Evolutionary conservation across 2,113 vertebrate species (phyloP).

Genomic region (Perca fluviatilis): DNA sequence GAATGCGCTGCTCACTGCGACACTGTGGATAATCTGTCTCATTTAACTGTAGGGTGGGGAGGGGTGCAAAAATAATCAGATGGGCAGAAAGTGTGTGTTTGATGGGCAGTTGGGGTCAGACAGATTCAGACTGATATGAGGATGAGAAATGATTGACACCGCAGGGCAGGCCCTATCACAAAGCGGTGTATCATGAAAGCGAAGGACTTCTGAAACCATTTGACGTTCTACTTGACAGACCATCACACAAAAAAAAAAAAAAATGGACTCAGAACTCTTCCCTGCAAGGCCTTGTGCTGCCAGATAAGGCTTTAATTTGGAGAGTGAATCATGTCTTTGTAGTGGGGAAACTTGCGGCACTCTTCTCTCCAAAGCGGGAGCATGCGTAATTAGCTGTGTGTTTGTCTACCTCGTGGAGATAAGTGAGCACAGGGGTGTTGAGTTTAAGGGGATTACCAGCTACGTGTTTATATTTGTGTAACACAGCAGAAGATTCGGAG

Average conservation of each 20-base stretch:
- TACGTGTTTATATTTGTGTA: constrained; percentile 66
- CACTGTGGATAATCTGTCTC: constrained; percentile 10
- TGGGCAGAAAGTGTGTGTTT: constrained; percentile 25
- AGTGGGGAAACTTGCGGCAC: constrained; percentile 44
- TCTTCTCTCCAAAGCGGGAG: constrained; percentile 60
- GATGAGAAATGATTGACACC: constrained; percentile 64
- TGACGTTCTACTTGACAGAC: constrained; percentile 63
- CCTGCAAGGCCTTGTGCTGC: constrained; percentile 36
- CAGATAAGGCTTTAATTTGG: constrained; percentile 76
- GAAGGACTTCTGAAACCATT: constrained; percentile 60
- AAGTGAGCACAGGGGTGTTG: constrained; percentile 60
- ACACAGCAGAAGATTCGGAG: constrained; percentile 50
- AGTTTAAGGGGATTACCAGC: constrained; percentile 70
- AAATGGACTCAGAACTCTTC: constrained; percentile 47
- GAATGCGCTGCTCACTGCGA: neutral
- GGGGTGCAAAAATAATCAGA: constrained; percentile 19
- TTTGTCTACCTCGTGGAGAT: constrained; percentile 75
- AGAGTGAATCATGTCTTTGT: constrained; percentile 65
- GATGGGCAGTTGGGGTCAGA: constrained; percentile 44
- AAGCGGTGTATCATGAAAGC: constrained; percentile 61
- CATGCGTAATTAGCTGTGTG: constrained; percentile 77
- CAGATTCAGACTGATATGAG: constrained; percentile 43
- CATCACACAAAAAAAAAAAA: constrained; percentile 40
- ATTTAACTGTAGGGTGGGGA: neutral
- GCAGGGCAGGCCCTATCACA: constrained; percentile 52